Percentiles rank a stretch among this genome's conserved stretches.
Conservation (phyloP, 2,797 vertebrate genomes). For the Mormyrus proboscirostris region DNA sequence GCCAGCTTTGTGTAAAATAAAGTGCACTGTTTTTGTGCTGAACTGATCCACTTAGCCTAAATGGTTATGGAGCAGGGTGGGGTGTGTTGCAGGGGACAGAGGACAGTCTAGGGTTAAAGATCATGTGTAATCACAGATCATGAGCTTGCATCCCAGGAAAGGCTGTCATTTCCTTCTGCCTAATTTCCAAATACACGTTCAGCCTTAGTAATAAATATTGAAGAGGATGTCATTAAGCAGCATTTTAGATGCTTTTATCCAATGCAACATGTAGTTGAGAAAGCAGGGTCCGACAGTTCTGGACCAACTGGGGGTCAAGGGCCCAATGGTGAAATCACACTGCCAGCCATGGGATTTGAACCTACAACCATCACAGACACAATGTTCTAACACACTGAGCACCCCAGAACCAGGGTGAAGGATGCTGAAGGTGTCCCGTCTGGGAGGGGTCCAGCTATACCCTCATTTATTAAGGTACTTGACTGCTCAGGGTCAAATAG, state of each 20-base stretch:
- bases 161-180: background rate
- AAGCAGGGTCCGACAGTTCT: background rate
- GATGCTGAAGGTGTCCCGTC: background rate
- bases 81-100: background rate
- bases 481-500: background rate
- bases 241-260: background rate
- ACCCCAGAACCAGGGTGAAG: background rate
- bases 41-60: background rate
- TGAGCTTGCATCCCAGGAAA: background rate
- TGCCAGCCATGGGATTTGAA: background rate
- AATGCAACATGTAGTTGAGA: background rate
- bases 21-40: constrained; percentile 57
- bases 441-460: background rate
- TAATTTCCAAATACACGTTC: background rate
- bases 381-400: background rate
- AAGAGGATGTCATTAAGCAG: background rate
- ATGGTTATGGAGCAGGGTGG: background rate
- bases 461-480: background rate
- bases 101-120: background rate
- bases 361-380: background rate
- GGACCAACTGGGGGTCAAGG: background rate
- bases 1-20: constrained; percentile 51
- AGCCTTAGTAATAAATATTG: background rate
- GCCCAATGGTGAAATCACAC: background rate
- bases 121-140: background rate